Evolutionary conservation across 2,113 vertebrate species (phyloP), one percentile per base, ranked within the genome.

Genomic region (Oxygymnocypris stewartii): DNA sequence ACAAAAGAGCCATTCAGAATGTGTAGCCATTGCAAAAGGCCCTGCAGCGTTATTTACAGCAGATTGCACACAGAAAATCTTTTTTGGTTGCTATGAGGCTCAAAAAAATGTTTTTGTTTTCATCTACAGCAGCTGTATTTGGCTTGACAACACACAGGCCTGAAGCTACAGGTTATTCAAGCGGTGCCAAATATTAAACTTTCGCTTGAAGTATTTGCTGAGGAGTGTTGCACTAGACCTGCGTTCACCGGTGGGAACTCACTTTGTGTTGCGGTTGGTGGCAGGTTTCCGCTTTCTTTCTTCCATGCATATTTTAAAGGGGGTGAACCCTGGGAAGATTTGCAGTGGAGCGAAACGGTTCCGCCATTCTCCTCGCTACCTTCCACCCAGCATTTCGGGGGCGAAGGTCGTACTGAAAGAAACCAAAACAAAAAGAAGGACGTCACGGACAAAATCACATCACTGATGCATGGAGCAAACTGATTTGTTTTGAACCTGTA

Each of bases 241-340:
- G 77, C 1, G 28, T 12, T 11, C 13, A 51, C 16, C 6, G 23
- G 20, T n/a, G 79, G 40, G 6, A 16, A 83, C 85, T 84, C 84
- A 96, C 94, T 86, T 86, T 91, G 92, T 13, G 65, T 87, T 2
- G 92, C 91, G 9, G 77, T 75, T 28, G 90, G 0, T 10, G 95
- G 94, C 18, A 95, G 82, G 5, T 90, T 5, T 4, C 86, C 93
- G 0, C 80, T 93, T 82, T 96, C 92, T 90, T 94, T 96, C 1
- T 10, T 94, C 97, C 97, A 99, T 6, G 86, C 92, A 82, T 98
- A 97, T 44, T 2, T 89, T 5, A 99, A 89, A 6, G 97, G 96
- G 1, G 2, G 80, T 44, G 95, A 92, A 2, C 96, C 97, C 0
- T 89, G 85, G 0, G 83, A 90, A 28, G 96, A 94, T 81, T 92